Base-by-base conservation (phyloP, 2,113 vertebrate species). In the Anas platyrhynchos region DNA sequence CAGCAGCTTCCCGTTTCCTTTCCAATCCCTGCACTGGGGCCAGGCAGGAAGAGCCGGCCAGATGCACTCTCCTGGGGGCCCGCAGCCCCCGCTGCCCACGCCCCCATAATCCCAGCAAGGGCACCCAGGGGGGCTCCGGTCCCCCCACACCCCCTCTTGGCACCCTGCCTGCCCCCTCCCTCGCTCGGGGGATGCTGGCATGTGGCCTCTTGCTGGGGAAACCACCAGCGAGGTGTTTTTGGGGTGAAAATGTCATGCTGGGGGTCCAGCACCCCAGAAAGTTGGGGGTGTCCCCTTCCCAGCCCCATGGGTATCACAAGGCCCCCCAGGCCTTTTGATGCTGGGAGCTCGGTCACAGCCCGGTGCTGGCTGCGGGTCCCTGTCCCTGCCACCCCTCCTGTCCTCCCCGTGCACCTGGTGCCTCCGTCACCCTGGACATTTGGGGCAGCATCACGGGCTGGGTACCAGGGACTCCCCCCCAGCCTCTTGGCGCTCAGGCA, bases 1-100 rank as follows among this genome's bases (percentile, higher is more conserved):
- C 97, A 97, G 94, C 96, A 86, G 88, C 48, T 98, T 98, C 97
- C 97, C 12, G 68, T 97, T 98, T 97, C 97, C 97, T 94, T 89
- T 97, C 93, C 95, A 97, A 67, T 69, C 94, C 73, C 20, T 81
- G 91, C 56, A 0, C 27, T 1, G 41, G 94, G 61, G 77, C 91
- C 91, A 88, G 86, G 71, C 97, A 97, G 97, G 97, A 97, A 97
- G 48, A 92, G 72, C 66, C 3, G 0, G 46, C 81, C 80, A 86
- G 91, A 83, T 93, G 93, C 43, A 74, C 44, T 86, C 48, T 48
- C 8, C 2, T 77, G 91, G 2, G n/a, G 76, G 50, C 15, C 85
- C 43, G 12, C 79, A 54, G 71, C 41, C 85, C 46, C 67, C 29
- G 1, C 69, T 34, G 25, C 69, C 21, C 3, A 0, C 20, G 34